These are phyloP conservation scores for Cheumatopsyche charites DNA, from an alignment of 1,140 invertebrate species.

Conservation along the genomic window DNA sequence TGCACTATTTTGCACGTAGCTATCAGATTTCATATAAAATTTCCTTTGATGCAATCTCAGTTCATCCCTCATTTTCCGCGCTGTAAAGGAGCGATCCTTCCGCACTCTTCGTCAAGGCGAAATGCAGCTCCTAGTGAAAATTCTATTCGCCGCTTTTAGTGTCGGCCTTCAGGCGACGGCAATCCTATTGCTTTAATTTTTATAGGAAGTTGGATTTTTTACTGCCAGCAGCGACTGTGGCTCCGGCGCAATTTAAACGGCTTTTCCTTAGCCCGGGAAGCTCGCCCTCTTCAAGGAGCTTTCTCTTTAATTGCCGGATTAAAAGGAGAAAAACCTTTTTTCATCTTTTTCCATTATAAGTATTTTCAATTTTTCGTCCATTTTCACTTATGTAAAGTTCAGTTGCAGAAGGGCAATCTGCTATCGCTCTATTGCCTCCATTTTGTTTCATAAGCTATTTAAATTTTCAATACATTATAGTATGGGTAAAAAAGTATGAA, in stretches of 20 bases:
- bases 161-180: constrained; percentile 5
- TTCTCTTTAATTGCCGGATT: constrained; percentile 38
- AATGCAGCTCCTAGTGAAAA: constrained; percentile 23
- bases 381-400: background rate
- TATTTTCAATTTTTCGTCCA: constrained; percentile 21
- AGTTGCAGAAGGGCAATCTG: background rate
- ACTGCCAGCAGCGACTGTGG: background rate
- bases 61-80: constrained; percentile 34
- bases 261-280: constrained; percentile 18
- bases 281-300: constrained; percentile 10
- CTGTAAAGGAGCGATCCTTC: background rate
- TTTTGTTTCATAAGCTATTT: too few species aligned
- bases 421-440: background rate
- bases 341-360: constrained; percentile 34
- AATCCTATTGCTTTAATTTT: constrained; percentile 38
- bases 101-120: constrained; percentile 11
- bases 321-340: constrained; percentile 33
- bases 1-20: too few species aligned
- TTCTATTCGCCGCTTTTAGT: constrained; percentile 30
- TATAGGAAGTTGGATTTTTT: constrained; percentile 33
- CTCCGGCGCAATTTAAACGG: constrained; percentile 21
- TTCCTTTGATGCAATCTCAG: background rate
- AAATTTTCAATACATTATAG: too few species aligned
- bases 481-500: too few species aligned
- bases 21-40: too few species aligned